These are phyloP conservation scores for Sus scrofa DNA, from an alignment of 2,113 vertebrate genomes.

Conservation along the genomic window T2T-Sscrofa CM000818.6:26152001-26152500, in stretches of 20 bases:
- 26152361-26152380: not conserved
- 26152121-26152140: not conserved
- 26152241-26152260: slow-evolving; percentile 67
- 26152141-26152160: not conserved
- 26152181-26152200: not conserved
- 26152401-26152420: not conserved
- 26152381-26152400: not conserved
- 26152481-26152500: not conserved
- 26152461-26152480: not conserved
- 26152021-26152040: not conserved
- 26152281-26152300: too few species aligned
- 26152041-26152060: not conserved
- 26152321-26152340: not conserved
- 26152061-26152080: not conserved
- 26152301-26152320: not conserved
- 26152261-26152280: not conserved
- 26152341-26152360: too few species aligned
- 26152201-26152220: slow-evolving; percentile 22
- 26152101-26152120: not conserved
- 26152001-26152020: not conserved
- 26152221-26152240: not conserved
- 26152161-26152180: not conserved
- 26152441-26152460: slow-evolving; percentile 23
- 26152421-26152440: not conserved
- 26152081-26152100: not conserved